Evolutionary conservation across 2,888 invertebrate species (phyloP), one percentile per base, ranked within the genome.

Genomic region (Brenthis hecate): DNA sequence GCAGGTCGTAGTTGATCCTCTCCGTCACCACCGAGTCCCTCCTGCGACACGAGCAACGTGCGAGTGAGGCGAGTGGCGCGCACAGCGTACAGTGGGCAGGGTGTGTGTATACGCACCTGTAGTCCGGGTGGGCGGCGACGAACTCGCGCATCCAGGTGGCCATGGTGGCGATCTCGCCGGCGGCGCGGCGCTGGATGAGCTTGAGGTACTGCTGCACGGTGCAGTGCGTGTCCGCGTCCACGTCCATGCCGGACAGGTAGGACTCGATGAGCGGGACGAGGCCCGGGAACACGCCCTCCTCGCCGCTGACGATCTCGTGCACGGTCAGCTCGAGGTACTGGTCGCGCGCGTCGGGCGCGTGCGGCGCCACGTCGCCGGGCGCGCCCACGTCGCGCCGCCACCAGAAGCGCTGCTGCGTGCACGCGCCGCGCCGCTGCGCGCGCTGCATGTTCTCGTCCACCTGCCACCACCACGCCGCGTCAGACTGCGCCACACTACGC

Each of bases 151-250:
- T 96, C 98, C 99, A 99, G 48, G 96, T 94, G 55, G 99, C 99
- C 77, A 98, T 98, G 65, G 99, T 99, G 82, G 95, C 93, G 66
- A 99, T 94, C 85, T 98, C 97, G 43, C 99, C 99, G 77, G 96
- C 95, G 6, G 98, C 97, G 79, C 97, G 94, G 68, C 95, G 94
- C 84, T 96, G 96, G 83, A 99, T 99, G 72, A 99, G 95, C 82
- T 96, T 97, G 74, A 99, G 94, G 92, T 99, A 99, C 90, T 99
- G 98, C 86, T 97, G 97, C 80, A 99, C 97, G 11, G 98, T 98
- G 91, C 99, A 99, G 86, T 98, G 97, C 54, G 99, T 99, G 88
- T 99, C 99, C 2, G 99, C 98, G 91, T 99, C 99, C 62, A 99
- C 97, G 86, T 99, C 99, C 95, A 99, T 98, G 71, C 97, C 97